A percentile compares a stretch with the other conserved stretches of the same genome.
Conservation (phyloP, 2,113 vertebrate species). For the Calcarius ornatus region DNA sequence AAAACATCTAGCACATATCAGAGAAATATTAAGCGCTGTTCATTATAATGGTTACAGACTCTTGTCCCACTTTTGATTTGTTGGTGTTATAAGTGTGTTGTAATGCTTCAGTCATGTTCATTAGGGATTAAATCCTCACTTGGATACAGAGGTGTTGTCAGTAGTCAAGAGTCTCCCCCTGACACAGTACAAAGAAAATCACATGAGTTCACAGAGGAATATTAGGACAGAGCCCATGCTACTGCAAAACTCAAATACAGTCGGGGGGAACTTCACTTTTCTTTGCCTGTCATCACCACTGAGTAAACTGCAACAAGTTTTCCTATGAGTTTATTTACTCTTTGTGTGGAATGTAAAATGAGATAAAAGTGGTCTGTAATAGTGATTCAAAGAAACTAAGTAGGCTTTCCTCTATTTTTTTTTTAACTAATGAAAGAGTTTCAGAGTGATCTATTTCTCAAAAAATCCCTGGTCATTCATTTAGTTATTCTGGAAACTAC, state of each 20-base stretch:
- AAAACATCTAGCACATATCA: neutral
- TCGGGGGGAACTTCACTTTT: neutral
- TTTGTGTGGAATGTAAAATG: neutral
- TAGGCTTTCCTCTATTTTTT: neutral
- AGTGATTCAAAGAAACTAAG: neutral
- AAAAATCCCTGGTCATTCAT: neutral
- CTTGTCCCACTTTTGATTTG: neutral
- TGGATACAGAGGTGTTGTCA: constrained; percentile 3
- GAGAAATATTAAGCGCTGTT: neutral
- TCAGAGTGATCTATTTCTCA: neutral
- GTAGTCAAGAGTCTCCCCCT: neutral
- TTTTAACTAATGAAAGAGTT: neutral
- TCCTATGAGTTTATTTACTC: neutral
- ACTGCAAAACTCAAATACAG: constrained; percentile 6
- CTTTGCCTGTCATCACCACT: neutral
- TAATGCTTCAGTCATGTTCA: neutral
- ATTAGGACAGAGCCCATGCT: neutral
- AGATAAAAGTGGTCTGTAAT: neutral
- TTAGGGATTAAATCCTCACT: neutral
- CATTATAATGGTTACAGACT: neutral
- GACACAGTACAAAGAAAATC: constrained; percentile 16
- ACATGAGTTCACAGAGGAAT: constrained; percentile 10
- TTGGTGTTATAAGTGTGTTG: neutral
- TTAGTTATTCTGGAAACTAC: neutral
- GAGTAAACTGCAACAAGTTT: neutral